Base-by-base conservation (phyloP, 2,888 invertebrate species). In the Lochmaea capreae region DNA sequence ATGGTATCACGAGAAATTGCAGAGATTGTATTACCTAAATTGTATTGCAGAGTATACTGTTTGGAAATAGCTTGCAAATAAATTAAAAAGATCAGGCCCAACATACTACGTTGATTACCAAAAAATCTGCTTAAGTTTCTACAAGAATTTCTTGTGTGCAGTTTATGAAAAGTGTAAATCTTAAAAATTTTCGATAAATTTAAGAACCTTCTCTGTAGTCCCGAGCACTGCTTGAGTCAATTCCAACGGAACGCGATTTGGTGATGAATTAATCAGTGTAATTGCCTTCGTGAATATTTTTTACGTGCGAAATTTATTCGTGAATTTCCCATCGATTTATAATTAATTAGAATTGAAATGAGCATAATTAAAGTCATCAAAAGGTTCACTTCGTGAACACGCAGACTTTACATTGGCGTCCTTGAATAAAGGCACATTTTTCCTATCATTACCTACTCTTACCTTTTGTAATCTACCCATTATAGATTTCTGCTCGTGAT, bases 281-380 rank as follows among this genome's bases (percentile, higher is more conserved):
- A 68, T 68, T 68, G 62, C 68, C 68, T 68, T 68, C 68, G 61
- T 62, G 68, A 62, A 52, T 8, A 18, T 68, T 68, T 68, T 68
- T 68, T 62, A 68, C 68, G 68, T 52, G 61, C 52, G 16, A 68
- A 68, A 70, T 67, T 46, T 46, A 57, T 63, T 65, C 67, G 72
- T 72, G 72, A 68, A 67, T 63, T 72, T 72, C 69, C 61, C 46
- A 66, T 75, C 75, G 69, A 75, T 75, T 65, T 66, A 52, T 69
- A 72, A 75, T 75, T 75, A 75, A 72, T 75, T 75, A 58, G 61
- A 72, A 59, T 68, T 69, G 76, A 65, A 76, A 71, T 71, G 73
- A 67, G 76, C 71, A 73, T 76, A 76, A 76, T 76, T 76, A 76
- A 67, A 73, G 65, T 68, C 67, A 76, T 76, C 73, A 67, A 75